Percentiles rank a stretch among this genome's conserved stretches.
phyloP scores from a whole-genome alignment of 1,140 invertebrate genomes.

The Ceratitis capitata region DNA sequence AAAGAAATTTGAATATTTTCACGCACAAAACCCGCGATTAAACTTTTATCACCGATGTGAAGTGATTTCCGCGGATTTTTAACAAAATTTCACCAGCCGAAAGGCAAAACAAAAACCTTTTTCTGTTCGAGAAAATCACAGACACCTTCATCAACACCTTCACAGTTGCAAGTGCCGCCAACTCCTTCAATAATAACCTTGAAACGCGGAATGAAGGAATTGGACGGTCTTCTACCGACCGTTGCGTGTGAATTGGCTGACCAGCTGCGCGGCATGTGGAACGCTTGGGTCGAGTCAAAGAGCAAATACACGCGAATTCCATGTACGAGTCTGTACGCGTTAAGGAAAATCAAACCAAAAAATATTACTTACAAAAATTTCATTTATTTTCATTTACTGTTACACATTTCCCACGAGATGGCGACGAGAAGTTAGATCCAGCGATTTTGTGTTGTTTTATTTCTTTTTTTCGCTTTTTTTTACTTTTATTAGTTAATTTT shows the following conservation, averaged over 20 bases:
- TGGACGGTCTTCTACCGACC: neutral
- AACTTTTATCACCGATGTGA: neutral
- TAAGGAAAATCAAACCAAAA: neutral
- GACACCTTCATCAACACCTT: neutral
- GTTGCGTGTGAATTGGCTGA: neutral
- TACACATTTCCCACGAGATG: slow-evolving; percentile 62
- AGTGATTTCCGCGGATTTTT: neutral
- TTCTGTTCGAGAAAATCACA: too few species aligned
- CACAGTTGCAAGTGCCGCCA: neutral
- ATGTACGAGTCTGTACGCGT: neutral
- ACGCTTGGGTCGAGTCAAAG: neutral
- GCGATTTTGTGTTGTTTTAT: slow-evolving; percentile 51
- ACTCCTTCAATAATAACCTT: neutral
- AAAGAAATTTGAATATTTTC: neutral
- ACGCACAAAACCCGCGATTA: neutral
- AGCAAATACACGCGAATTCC: neutral
- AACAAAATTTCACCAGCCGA: neutral
- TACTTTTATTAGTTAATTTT: slow-evolving; percentile 41
- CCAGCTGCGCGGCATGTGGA: neutral
- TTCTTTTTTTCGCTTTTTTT: too few species aligned
- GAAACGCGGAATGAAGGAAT: neutral
- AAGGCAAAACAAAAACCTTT: neutral
- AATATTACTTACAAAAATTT: slow-evolving; percentile 58
- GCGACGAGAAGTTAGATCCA: slow-evolving; percentile 51
- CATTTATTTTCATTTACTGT: slow-evolving; percentile 66